Evolutionary conservation across 1,140 invertebrate species (phyloP).

Genomic region (Trichoplusia ni): DNA sequence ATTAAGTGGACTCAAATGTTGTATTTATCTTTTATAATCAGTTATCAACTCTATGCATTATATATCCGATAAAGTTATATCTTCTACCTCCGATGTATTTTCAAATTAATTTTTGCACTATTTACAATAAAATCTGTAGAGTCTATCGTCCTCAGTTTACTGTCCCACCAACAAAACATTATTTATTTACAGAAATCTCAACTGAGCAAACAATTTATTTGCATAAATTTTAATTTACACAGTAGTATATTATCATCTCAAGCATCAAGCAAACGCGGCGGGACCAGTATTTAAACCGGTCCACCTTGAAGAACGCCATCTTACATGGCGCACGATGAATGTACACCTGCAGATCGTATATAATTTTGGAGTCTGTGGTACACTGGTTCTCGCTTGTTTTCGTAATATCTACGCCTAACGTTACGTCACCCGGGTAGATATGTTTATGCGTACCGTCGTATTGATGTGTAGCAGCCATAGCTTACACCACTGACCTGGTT

Average conservation of each 20-base stretch:
- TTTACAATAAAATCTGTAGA: too few relatives aligned
- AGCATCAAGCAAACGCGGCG: slow-evolving; percentile 41
- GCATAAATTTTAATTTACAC: slow-evolving; percentile 11
- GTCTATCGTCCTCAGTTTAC: not conserved
- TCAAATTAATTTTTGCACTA: too few relatives aligned
- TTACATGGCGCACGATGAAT: slow-evolving; percentile 41
- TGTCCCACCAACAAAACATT: not conserved
- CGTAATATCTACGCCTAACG: slow-evolving; percentile 54
- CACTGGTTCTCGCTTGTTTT: slow-evolving; percentile 47
- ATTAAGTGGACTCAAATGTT: slow-evolving; percentile 7
- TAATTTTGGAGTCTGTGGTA: slow-evolving; percentile 44
- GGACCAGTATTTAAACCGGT: slow-evolving; percentile 50
- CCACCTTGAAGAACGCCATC: slow-evolving; percentile 53
- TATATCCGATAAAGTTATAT: too few relatives aligned
- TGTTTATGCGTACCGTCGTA: slow-evolving; percentile 65
- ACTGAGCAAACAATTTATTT: slow-evolving; percentile 8
- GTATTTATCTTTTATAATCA: slow-evolving; percentile 6
- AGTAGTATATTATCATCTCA: slow-evolving; percentile 26
- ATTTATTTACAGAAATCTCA: slow-evolving; percentile 8
- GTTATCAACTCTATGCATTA: slow-evolving; percentile 1
- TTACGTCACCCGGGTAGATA: slow-evolving; percentile 63
- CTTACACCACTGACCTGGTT: slow-evolving; percentile 73
- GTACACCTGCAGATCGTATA: slow-evolving; percentile 45
- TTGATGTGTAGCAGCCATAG: slow-evolving; percentile 60
- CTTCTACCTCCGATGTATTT: too few relatives aligned